A percentile compares a stretch with the other conserved stretches of the same genome.
Evolutionary conservation across 2,113 vertebrate species (phyloP).

Genomic region (Panurus biarmicus): DNA sequence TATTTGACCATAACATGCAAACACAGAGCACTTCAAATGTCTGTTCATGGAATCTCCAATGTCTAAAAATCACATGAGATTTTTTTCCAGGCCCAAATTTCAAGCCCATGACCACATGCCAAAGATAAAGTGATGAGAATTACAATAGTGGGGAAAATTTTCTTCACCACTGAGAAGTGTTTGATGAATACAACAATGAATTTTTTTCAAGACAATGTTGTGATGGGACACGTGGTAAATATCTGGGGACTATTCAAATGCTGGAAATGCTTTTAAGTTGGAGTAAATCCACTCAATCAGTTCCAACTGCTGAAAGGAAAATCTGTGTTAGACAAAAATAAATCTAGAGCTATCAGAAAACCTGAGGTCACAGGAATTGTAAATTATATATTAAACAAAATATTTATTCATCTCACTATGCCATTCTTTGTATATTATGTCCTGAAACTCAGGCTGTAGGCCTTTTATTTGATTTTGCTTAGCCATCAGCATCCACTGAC

Average conservation of each 20-base stretch:
- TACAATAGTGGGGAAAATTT: background rate
- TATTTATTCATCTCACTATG: background rate
- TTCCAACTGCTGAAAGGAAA: background rate
- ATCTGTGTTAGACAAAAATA: background rate
- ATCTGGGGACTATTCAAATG: background rate
- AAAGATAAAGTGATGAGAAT: background rate
- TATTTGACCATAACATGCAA: background rate
- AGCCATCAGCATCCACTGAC: background rate
- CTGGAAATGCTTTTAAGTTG: background rate
- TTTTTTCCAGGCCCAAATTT: background rate
- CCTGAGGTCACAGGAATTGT: background rate
- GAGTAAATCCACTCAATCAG: background rate
- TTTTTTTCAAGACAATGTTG: background rate
- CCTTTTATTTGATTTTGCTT: background rate
- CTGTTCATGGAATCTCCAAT: background rate
- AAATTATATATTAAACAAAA: background rate
- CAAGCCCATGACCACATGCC: background rate
- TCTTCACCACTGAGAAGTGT: background rate
- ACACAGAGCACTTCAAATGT: background rate
- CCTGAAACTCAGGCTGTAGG: background rate
- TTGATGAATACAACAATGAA: background rate
- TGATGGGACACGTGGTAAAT: background rate
- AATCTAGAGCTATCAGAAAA: constrained; percentile 2
- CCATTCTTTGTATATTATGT: background rate
- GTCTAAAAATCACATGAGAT: background rate